Base-by-base conservation (phyloP, 2,888 invertebrate genomes). In the Esperia sulphurella region DNA sequence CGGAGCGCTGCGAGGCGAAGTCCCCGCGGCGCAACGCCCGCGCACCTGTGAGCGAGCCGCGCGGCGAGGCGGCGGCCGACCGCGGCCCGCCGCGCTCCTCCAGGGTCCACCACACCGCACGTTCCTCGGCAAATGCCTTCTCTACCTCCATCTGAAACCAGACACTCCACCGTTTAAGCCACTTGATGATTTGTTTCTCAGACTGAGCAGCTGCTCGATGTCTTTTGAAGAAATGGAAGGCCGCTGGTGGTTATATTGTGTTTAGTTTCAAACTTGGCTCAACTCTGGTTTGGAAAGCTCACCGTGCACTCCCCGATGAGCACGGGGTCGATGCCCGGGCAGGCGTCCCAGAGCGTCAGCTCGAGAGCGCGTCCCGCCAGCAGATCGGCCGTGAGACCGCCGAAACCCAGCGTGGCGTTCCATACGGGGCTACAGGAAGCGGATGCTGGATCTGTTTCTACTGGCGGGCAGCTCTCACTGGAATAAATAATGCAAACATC, bases 321-420 rank as follows among this genome's bases (percentile, higher is more conserved):
- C 45, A 94, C 92, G 48, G 94, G 95, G 61, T 96, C 96, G 47
- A 94, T 94, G 61, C 95, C 95, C 0, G 96, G 95, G 60, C 94
- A 94, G 57, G 94, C 92, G 73, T 97, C 97, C 97, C 97, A 97
- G 10, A 97, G 90, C 12, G 96, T 96, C 13, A 97, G 94, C 71
- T 97, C 96, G 46, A 97, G 91, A 8, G 94, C 93, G 49, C 95
- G 92, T 50, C 95, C 95, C 80, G 95, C 93, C 41, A 97, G 86
- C 65, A 94, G 92, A 56, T 96, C 96, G 0, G 94, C 95, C 33
- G 94, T 94, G 12, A 96, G 93, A 33, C 94, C 94, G 1, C 94
- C 91, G 74, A 97, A 96, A 49, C 94, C 95, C 30, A 97, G 90
- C 14, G 96, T 97, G 13, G 97, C 96, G 77, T 97, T 97, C 97